A percentile compares a stretch with the other conserved stretches of the same genome.
phyloP scores from a whole-genome alignment of 2,888 invertebrate genomes.

The Oligia latruncula region DNA sequence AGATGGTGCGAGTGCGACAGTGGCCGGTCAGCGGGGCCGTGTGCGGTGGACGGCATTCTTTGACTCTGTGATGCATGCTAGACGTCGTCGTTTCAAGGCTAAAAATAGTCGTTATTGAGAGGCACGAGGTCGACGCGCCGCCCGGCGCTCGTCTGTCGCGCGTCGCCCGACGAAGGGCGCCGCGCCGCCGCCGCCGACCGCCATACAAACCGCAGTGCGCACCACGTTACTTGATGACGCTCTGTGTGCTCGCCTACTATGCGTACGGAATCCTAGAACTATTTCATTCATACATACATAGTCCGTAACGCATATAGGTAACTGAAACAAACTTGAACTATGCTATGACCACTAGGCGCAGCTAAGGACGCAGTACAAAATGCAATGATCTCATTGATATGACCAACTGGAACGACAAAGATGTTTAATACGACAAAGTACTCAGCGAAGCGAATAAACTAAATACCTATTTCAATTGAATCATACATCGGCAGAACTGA shows the following conservation, averaged over 20 bases:
- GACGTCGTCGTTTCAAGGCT: constrained; percentile 36
- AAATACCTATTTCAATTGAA: constrained; percentile 12
- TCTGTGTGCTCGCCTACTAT: background rate
- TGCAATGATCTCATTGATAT: constrained; percentile 4
- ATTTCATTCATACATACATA: constrained; percentile 12
- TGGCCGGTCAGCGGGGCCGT: background rate
- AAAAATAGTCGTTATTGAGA: constrained; percentile 62
- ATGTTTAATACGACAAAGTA: background rate
- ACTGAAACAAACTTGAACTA: background rate
- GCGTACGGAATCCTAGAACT: background rate
- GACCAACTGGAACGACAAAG: background rate
- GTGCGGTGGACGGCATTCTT: constrained; percentile 28
- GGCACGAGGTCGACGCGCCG: constrained; percentile 32
- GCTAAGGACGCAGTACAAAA: background rate
- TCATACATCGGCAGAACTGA: background rate
- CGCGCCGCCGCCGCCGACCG: constrained; percentile 6
- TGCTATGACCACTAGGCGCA: background rate
- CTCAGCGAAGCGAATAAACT: constrained; percentile 12
- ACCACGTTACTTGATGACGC: background rate
- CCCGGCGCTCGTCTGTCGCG: background rate
- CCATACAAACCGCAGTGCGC: background rate
- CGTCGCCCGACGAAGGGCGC: constrained; percentile 52
- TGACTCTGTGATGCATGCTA: constrained; percentile 35
- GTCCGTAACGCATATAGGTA: background rate
- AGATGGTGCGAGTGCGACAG: background rate